Evolutionary conservation across 2,888 invertebrate species (phyloP).

Genomic region (Pseudococcus longispinus): DNA sequence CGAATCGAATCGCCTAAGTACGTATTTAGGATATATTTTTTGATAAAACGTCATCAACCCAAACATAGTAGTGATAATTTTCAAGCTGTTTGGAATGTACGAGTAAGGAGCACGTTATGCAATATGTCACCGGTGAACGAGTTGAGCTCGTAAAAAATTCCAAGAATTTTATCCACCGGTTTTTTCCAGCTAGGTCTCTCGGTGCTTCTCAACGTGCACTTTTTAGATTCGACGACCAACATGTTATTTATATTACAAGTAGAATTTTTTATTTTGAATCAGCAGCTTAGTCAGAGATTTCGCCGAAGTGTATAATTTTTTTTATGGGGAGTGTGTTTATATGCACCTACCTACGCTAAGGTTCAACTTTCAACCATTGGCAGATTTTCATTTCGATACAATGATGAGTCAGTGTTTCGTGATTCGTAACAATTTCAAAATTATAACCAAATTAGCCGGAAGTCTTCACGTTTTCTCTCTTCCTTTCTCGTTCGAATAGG

Average conservation of each 20-base stretch:
- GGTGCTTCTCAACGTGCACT: background rate
- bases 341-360: background rate
- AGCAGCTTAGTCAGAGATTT: background rate
- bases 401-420: background rate
- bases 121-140: conserved; percentile 10
- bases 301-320: background rate
- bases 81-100: background rate
- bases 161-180: conserved; percentile 23
- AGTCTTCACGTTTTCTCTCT: background rate
- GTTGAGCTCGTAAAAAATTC: conserved; percentile 6
- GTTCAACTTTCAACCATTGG: background rate
- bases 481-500: too few species aligned
- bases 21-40: background rate
- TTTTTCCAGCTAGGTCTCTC: background rate
- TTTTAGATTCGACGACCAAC: background rate
- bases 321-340: background rate
- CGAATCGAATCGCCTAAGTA: background rate
- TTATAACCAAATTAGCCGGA: background rate
- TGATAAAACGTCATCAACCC: conserved; percentile 14
- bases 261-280: background rate
- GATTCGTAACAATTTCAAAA: background rate
- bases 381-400: background rate
- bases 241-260: background rate
- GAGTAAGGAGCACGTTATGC: background rate
- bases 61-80: background rate